Evolutionary conservation across 2,888 invertebrate genomes (phyloP), one percentile per base, ranked within the genome.

Genomic region (Neoascia interrupta): DNA sequence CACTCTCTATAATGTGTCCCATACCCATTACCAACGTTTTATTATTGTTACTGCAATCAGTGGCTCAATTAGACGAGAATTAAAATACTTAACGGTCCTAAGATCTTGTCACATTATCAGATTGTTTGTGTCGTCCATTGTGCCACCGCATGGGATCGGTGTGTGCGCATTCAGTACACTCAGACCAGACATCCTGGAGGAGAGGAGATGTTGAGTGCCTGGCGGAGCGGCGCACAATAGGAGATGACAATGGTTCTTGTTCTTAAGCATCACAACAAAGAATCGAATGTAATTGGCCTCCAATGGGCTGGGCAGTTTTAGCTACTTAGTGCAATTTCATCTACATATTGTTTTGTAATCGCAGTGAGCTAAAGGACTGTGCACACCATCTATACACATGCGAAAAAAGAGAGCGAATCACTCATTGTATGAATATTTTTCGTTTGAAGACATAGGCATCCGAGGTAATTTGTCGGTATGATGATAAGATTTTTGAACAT

Each of bases 171-270:
- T n/a, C n/a, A n/a, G n/a, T n/a, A n/a, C n/a, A n/a, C n/a, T n/a
- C n/a, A n/a, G n/a, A n/a, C n/a, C 64, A 79, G 73, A 79, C 76
- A 79, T 79, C 66, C 76, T 79, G 73, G 79, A n/a, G n/a, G n/a
- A n/a, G n/a, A n/a, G n/a, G n/a, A 73, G 73, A 72, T 61, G 60
- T 23, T 60, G 26, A 66, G 66, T 70, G 43, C 19, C 51, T 15
- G 41, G 51, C n/a, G n/a, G 39, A 39, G 39, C 11, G 64, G 26
- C n/a, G n/a, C 34, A 39, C 54, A 63, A 72, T 63, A 51, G 11
- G 13, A 53, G 6, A 3, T 13, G 45, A 34, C 13, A 36, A 13
- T 23, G 8, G 11, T 47, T 34, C 10, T 34, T 43, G 23, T 36
- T 31, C 21, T 34, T 64, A 19, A 16, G 19, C 49, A 4, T 2